Conservation (phyloP, 2,797 vertebrate genomes). For the Dendrocincla fuliginosa region DNA sequence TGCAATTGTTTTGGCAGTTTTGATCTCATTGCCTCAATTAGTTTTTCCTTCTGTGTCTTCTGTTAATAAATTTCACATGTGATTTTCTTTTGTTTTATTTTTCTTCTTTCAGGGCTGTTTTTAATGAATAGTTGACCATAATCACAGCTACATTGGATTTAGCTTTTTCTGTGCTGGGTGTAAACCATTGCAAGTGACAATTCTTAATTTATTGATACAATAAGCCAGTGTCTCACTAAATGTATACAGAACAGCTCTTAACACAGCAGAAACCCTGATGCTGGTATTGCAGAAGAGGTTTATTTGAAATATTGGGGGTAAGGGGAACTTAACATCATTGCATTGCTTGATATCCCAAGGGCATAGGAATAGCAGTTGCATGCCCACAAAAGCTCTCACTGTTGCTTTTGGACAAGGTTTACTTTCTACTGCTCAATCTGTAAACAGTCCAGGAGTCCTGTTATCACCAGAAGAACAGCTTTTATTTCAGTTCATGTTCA, state of each 20-base stretch:
- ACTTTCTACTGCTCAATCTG: not conserved
- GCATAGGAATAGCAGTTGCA: not conserved
- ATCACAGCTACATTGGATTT: not conserved
- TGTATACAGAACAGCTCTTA: not conserved
- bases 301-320: not conserved
- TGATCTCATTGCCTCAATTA: not conserved
- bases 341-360: not conserved
- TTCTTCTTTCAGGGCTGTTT: not conserved
- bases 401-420: conserved; percentile 5
- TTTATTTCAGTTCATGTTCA: not conserved
- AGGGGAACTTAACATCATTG: not conserved
- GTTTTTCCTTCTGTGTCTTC: not conserved
- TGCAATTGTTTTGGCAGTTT: not conserved
- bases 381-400: not conserved
- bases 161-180: not conserved
- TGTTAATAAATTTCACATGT: not conserved
- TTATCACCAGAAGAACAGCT: not conserved
- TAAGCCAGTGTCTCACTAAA: not conserved
- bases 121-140: not conserved
- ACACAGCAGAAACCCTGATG: not conserved
- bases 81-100: not conserved
- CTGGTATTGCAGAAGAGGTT: not conserved
- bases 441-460: not conserved
- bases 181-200: not conserved
- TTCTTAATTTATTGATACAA: not conserved